These are phyloP conservation scores for Cyrtonyx montezumae DNA, from an alignment of 2,113 vertebrate species.

Conservation along the genomic window DNA sequence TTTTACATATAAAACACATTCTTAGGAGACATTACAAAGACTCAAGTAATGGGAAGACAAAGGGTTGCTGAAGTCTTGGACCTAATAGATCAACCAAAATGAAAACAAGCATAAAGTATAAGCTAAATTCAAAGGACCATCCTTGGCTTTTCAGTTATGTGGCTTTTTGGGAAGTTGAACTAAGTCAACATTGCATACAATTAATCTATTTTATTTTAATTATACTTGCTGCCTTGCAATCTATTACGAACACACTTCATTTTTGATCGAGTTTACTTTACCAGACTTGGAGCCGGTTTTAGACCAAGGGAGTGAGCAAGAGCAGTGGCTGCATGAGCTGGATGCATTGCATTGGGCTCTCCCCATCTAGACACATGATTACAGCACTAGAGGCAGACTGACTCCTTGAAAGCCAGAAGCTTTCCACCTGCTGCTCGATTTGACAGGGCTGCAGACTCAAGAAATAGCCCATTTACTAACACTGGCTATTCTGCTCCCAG, in stretches of 20 bases:
- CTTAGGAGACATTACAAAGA: not conserved
- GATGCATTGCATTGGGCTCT: not conserved
- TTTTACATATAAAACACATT: conserved; percentile 15
- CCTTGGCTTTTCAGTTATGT: not conserved
- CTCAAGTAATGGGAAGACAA: not conserved
- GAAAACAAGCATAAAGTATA: conserved; percentile 23
- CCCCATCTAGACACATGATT: not conserved
- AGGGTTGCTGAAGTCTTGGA: conserved; percentile 14
- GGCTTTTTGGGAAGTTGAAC: not conserved
- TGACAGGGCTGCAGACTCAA: not conserved
- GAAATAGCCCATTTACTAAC: conserved; percentile 3
- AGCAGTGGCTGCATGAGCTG: not conserved
- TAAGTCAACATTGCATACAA: not conserved
- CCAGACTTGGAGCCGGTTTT: not conserved
- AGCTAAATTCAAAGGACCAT: not conserved
- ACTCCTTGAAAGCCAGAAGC: not conserved
- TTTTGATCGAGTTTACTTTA: not conserved
- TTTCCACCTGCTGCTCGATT: conserved; percentile 11
- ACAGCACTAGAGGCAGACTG: not conserved
- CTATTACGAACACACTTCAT: not conserved
- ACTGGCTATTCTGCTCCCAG: not conserved
- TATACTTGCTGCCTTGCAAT: not conserved
- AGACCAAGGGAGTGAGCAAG: not conserved
- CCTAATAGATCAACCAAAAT: conserved; percentile 21
- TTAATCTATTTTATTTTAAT: not conserved